These are phyloP conservation scores for Psittacula derbiana DNA, from an alignment of 2,797 vertebrate species.

Conservation along the genomic window DNA sequence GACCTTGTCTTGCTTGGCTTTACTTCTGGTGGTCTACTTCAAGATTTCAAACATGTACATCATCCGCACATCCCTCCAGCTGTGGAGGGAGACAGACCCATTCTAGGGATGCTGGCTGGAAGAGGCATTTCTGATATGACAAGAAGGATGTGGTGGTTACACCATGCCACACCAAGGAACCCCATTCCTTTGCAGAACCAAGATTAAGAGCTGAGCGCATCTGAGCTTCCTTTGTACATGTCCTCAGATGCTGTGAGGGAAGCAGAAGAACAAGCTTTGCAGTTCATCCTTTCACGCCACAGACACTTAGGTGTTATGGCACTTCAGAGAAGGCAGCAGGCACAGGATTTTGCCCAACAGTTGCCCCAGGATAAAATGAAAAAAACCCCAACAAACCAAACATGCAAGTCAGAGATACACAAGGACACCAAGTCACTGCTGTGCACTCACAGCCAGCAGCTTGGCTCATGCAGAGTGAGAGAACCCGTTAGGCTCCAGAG, in stretches of 20 bases:
- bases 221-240: fast-evolving
- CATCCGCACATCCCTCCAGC: background rate
- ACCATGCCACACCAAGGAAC: background rate
- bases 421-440: background rate
- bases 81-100: background rate
- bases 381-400: background rate
- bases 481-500: background rate
- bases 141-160: background rate
- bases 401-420: background rate
- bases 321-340: background rate
- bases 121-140: background rate
- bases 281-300: background rate
- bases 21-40: background rate
- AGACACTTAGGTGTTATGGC: background rate
- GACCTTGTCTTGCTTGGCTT: background rate
- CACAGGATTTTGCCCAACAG: background rate
- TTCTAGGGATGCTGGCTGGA: background rate
- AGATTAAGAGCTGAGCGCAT: background rate
- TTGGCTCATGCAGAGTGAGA: background rate
- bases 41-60: background rate
- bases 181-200: background rate
- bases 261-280: background rate
- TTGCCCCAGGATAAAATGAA: background rate
- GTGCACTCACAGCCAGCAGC: background rate
- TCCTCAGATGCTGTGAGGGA: background rate